Conservation (phyloP, 2,888 invertebrate genomes). For the Calameuta pallipes region DNA sequence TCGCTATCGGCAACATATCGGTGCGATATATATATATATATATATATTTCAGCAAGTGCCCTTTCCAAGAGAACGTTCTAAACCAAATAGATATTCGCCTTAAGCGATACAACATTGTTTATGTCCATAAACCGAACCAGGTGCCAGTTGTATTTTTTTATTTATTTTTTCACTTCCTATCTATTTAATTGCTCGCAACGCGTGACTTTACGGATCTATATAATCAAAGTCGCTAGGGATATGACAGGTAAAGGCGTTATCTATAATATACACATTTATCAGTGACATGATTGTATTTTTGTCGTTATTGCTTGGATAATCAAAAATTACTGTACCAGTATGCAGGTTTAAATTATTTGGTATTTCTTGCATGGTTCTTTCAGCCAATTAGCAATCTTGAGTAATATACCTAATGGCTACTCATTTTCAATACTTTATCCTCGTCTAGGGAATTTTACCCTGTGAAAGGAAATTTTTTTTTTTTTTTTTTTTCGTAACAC, state of each 20-base stretch:
- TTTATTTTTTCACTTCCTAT: not conserved
- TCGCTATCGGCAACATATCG: not conserved
- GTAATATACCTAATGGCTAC: not conserved
- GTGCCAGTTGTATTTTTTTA: not conserved
- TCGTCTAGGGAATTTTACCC: not conserved
- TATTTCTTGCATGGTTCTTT: not conserved
- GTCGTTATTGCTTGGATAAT: not conserved
- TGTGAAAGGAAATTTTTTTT: not conserved
- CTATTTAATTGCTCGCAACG: not conserved
- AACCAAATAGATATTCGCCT: not conserved
- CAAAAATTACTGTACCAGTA: not conserved
- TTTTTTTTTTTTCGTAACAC: not conserved
- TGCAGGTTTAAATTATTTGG: not conserved
- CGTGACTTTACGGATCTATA: not conserved
- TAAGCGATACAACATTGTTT: not conserved
- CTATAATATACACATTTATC: not conserved
- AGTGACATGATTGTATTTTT: not conserved
- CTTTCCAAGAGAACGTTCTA: not conserved
- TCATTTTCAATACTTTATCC: not conserved
- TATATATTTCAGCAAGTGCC: not conserved
- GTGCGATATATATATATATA: too few relatives aligned
- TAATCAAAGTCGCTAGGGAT: not conserved
- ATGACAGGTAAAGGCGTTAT: not conserved
- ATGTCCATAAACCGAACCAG: not conserved
- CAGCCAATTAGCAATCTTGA: not conserved